These are phyloP conservation scores for Chelonus insularis DNA, from an alignment of 1,140 invertebrate species.

Conservation along the genomic window DNA sequence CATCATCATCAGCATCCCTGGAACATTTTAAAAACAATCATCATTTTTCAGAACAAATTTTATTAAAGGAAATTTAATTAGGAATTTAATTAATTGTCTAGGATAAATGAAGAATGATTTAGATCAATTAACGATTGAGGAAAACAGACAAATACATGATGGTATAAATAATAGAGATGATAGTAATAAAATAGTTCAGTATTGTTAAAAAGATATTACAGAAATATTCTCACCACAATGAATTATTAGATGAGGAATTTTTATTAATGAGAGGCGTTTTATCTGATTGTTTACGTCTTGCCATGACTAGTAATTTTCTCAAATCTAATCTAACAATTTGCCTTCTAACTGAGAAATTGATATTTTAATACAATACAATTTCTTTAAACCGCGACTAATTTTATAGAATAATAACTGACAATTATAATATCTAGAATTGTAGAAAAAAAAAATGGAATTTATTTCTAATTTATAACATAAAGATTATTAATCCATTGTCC, in stretches of 20 bases:
- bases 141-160: no score
- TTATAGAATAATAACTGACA: no score
- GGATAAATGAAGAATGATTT: no score
- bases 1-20: constrained; percentile 48
- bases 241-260: constrained; percentile 25
- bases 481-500: no score
- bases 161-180: neutral
- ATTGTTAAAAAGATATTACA: neutral
- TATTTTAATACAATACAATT: neutral
- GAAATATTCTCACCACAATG: constrained; percentile 36
- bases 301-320: neutral
- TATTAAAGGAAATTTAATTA: no score
- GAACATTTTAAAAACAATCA: constrained; percentile 16
- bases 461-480: no score
- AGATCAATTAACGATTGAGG: neutral
- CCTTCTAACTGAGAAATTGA: no score
- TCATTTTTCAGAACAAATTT: no score
- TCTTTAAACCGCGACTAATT: no score
- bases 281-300: constrained; percentile 37
- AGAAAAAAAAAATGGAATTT: no score
- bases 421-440: no score
- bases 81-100: neutral
- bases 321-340: neutral
- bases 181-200: no score
- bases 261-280: constrained; percentile 32